Evolutionary conservation across 2,113 vertebrate genomes (phyloP), one percentile per base, ranked within the genome.

Genomic region (Ceuthmochares aereus): DNA sequence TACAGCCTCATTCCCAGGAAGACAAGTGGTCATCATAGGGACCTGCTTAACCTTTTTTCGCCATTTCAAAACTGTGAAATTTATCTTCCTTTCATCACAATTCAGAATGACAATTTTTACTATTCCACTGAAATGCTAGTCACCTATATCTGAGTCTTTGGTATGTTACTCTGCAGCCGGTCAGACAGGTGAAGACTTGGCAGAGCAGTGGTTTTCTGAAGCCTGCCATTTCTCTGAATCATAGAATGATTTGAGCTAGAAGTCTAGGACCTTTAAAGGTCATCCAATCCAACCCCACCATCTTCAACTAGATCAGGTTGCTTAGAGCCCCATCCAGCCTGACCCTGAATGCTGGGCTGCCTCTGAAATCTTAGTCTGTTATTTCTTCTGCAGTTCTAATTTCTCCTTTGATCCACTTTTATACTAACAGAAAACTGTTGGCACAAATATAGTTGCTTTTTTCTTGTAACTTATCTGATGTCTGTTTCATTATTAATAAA

Each of bases 1-100:
- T 22, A 54, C 26, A 72, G 16, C 6, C 30, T 90, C 7, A 13
- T 67, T 10, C 30, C 25, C 20, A 42, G 10, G 7, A 20, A 58
- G 12, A 52, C 7, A 43, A 0, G 0, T 55, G 8, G 37, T 34
- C 51, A n/a, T 37, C 54, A 5, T 14, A n/a, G 30, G 54, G 14
- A 32, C 18, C 17, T 66, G 32, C 4, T 93, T 37, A 13, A 56
- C 5, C 59, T 45, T 67, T 3, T 58, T 69, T 63, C 40, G 11
- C 4, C 16, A 22, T 60, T 77, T 59, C 52, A 49, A 54, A 76
- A 29, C 25, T 14, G 1, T 56, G 14, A 81, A 64, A n/a, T 23
- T 22, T 49, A 13, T 36, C 40, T 13, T 73, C 9, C 9, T 54
- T 6, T 55, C 8, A 5, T 10, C 40, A 37, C 52, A 32, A 15